Conservation (phyloP, 2,113 vertebrate species). For the Coptodon rendalli region DNA sequence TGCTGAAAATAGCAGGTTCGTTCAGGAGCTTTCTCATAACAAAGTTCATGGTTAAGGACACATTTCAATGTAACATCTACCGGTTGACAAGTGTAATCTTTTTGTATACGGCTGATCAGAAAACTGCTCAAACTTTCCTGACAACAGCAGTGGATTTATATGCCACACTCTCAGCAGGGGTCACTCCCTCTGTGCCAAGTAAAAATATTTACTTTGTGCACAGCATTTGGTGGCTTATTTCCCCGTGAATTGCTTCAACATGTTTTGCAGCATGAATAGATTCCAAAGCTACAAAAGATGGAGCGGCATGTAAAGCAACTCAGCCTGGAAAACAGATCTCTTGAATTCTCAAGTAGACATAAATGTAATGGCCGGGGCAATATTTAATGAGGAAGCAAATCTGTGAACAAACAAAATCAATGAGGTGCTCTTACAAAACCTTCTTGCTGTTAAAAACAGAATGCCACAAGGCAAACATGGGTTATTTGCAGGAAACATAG, state of each 20-base stretch:
- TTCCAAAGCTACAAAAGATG: not conserved
- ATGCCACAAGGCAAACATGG: not conserved
- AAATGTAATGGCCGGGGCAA: not conserved
- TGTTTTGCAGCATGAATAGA: not conserved
- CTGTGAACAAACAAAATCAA: conserved; percentile 7
- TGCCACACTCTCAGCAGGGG: not conserved
- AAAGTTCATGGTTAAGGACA: not conserved
- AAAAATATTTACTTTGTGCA: conserved; percentile 6
- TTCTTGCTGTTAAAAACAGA: not conserved
- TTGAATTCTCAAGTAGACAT: not conserved
- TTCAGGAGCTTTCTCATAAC: not conserved
- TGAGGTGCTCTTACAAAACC: not conserved
- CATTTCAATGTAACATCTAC: not conserved
- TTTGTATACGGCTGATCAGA: not conserved
- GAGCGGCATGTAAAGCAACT: not conserved
- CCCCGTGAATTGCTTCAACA: not conserved
- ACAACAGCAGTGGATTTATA: not conserved
- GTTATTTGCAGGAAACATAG: not conserved
- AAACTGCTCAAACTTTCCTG: not conserved
- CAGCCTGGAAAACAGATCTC: not conserved
- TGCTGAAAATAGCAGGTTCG: not conserved
- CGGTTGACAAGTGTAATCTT: not conserved
- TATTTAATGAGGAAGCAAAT: conserved; percentile 2
- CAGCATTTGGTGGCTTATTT: not conserved
- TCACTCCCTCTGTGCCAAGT: not conserved